Percentiles rank a stretch among this genome's conserved stretches.
Evolutionary conservation across 2,888 invertebrate genomes (phyloP).

Genomic region (Monoplex corrugatus): DNA sequence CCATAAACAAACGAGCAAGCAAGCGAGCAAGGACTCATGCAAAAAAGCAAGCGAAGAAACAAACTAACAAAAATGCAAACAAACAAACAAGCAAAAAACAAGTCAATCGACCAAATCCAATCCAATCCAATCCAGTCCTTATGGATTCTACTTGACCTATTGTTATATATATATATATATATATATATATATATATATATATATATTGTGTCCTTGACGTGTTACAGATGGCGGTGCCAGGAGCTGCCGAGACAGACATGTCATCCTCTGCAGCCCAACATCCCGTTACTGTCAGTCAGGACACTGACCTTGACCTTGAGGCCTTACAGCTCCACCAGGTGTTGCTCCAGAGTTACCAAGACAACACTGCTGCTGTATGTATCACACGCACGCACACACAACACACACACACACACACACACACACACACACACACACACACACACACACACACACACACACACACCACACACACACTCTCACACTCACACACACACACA

Average conservation of each 20-base stretch:
- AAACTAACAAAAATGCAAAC: neutral
- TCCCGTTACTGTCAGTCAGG: constrained; percentile 46
- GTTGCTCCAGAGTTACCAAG: constrained; percentile 49
- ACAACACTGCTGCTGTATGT: neutral
- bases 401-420: too few relatives aligned
- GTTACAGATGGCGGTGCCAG: neutral
- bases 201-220: neutral
- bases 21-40: neutral
- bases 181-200: neutral
- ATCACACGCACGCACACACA: too few relatives aligned
- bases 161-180: neutral
- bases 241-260: neutral
- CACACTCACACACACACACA: too few relatives aligned
- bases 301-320: constrained; percentile 56
- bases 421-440: too few relatives aligned
- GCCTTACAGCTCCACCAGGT: constrained; percentile 56
- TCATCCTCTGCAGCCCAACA: constrained; percentile 11
- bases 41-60: too few relatives aligned
- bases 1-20: neutral
- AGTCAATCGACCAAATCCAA: neutral
- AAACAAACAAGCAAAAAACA: neutral
- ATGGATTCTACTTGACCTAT: neutral
- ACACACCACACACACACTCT: too few relatives aligned
- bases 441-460: too few relatives aligned
- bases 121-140: neutral